Evolutionary conservation across 2,888 invertebrate species (phyloP).

Genomic region (Tanytarsus gracilentus): DNA sequence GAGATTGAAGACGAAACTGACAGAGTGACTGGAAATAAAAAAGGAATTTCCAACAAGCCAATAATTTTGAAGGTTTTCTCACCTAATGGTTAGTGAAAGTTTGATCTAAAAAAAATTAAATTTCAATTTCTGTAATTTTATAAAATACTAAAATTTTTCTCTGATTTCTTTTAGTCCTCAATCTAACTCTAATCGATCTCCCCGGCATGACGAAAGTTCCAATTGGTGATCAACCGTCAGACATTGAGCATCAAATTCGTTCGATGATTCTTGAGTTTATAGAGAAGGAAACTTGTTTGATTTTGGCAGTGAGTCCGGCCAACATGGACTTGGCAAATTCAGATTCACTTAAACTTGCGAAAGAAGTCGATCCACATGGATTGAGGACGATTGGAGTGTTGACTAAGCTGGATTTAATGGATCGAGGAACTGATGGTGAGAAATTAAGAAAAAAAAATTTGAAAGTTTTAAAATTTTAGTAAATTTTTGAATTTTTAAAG

Average conservation of each 20-base stretch:
- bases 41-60: conserved; percentile 96
- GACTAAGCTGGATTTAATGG: conserved; percentile 98
- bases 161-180: conserved; percentile 54
- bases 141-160: not conserved
- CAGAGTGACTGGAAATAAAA: conserved; percentile 92
- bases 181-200: conserved; percentile 85
- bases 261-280: conserved; percentile 93
- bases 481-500: no score
- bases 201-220: conserved; percentile 96
- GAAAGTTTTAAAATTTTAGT: no score
- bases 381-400: conserved; percentile 98
- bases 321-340: conserved; percentile 98
- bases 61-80: conserved; percentile 98
- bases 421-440: conserved; percentile 99
- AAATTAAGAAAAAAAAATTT: no score
- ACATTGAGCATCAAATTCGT: conserved; percentile 91
- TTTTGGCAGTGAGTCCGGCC: conserved; percentile 94
- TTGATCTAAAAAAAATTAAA: not conserved
- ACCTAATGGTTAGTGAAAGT: conserved; percentile 72
- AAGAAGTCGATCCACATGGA: conserved; percentile 94
- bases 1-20: conserved; percentile 99
- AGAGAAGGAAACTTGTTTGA: conserved; percentile 84
- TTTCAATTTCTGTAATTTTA: conserved; percentile 33
- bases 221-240: conserved; percentile 91
- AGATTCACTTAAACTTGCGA: conserved; percentile 95